Evolutionary conservation across 2,888 invertebrate species (phyloP), one percentile per base, ranked within the genome.

Genomic region (Matsumyia berberina): DNA sequence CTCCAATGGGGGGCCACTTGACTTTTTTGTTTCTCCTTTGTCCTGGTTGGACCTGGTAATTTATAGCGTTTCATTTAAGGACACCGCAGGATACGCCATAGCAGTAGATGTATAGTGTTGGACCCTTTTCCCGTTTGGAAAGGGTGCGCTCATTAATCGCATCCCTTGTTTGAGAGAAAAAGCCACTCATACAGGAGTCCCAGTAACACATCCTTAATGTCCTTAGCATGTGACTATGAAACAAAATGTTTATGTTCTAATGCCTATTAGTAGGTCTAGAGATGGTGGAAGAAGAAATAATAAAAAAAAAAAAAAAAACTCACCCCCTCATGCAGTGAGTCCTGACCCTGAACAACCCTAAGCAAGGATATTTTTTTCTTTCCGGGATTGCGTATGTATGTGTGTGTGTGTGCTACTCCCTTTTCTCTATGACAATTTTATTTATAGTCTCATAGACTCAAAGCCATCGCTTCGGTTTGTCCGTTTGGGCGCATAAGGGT

Each of bases 341-440:
- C 51, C 82, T 82, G 82, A 82, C 82, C 82, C 77, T 72, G 82
- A 82, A 49, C 72, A 82, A 82, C 77, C 80, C 80, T 69, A 37
- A 79, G 57, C 51, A 66, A 51, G 49, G 58, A 17, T 53, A 37
- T 51, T 33, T 35, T 67, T 80, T 67, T 62, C 70, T 76, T 81
- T 64, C 69, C 33, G 76, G n/a, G 33, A 37, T 55, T 39, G 31
- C 11, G 33, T 62, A 3, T 17, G 9, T 29, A 9, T 46, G 6
- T 11, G 11, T 0, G 11, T 53, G 49, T 49, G 62, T 60, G 46
- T 42, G 31, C 24, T 51, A 58, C 51, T 58, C 62, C 69, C 74
- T 58, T 72, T 39, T n/a, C 51, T 72, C 64, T 77, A 66, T 70
- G 70, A 77, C 57, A 82, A 82, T 72, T 78, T 82, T 82, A 82